phyloP scores from a whole-genome alignment of 2,113 vertebrate genomes.

The Entelurus aequoreus region DNA sequence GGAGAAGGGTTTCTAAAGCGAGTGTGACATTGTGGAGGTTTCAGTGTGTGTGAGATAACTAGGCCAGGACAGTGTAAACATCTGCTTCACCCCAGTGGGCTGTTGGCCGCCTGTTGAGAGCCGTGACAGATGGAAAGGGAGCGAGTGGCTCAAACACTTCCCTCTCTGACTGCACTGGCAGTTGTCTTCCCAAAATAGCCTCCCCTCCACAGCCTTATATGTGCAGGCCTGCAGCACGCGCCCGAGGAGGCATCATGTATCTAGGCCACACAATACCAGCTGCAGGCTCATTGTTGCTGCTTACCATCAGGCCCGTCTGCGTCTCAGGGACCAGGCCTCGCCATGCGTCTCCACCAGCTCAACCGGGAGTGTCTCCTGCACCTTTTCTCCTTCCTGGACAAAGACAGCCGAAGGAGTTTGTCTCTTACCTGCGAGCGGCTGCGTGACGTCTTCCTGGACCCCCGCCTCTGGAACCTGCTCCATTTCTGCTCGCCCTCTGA shows the following conservation, averaged over 20 bases:
- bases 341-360: constrained; percentile 84
- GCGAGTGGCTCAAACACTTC: constrained; percentile 53
- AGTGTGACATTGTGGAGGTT: not conserved
- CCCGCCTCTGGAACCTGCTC: constrained; percentile 80
- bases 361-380: constrained; percentile 87
- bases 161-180: constrained; percentile 64
- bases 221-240: constrained; percentile 72
- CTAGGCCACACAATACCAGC: constrained; percentile 61
- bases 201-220: constrained; percentile 83
- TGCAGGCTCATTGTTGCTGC: constrained; percentile 50
- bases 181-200: constrained; percentile 85
- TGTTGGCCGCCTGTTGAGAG: constrained; percentile 50
- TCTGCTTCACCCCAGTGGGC: constrained; percentile 45
- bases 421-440: constrained; percentile 78
- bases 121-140: constrained; percentile 67
- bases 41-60: constrained; percentile 30
- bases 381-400: constrained; percentile 92
- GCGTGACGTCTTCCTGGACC: constrained; percentile 78
- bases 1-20: no score
- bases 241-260: constrained; percentile 67
- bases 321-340: constrained; percentile 33
- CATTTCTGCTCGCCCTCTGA: constrained; percentile 81
- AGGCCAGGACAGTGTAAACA: constrained; percentile 56
- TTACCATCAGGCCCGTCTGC: constrained; percentile 34
- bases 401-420: constrained; percentile 78